Conservation (phyloP, 2,888 invertebrate genomes). For the Nemotelus nigrinus region DNA sequence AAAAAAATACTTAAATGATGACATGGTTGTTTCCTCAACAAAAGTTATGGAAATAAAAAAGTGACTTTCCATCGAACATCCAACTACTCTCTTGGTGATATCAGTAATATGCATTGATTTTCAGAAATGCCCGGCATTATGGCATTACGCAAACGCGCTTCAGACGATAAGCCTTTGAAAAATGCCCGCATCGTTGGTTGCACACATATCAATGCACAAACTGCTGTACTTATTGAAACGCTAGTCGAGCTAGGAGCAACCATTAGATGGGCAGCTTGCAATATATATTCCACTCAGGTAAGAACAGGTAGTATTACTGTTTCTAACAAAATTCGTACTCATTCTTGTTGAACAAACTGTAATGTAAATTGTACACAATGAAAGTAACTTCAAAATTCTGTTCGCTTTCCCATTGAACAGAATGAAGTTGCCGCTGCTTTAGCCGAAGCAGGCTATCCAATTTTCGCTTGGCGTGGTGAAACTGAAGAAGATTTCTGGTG, state of each 20-base stretch:
- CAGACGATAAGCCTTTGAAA: conserved; percentile 92
- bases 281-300: conserved; percentile 96
- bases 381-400: background rate
- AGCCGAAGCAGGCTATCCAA: conserved; percentile 87
- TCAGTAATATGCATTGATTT: background rate
- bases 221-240: conserved; percentile 93
- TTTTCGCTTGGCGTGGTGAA: conserved; percentile 97
- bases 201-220: conserved; percentile 98
- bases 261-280: conserved; percentile 96
- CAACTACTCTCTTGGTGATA: too few relatives aligned
- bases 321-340: conserved; percentile 12
- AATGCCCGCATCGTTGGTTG: conserved; percentile 97
- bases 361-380: conserved; percentile 14
- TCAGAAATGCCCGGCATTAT: conserved; percentile 98
- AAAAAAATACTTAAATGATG: too few relatives aligned
- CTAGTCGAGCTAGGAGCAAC: conserved; percentile 88
- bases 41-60: too few relatives aligned
- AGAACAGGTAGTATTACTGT: conserved; percentile 22
- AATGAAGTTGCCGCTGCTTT: conserved; percentile 97
- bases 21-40: too few relatives aligned
- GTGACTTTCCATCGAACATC: too few relatives aligned
- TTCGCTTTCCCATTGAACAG: conserved; percentile 63
- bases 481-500: conserved; percentile 99
- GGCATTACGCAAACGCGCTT: conserved; percentile 89
- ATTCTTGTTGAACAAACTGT: conserved; percentile 1